Evolutionary conservation across 2,113 vertebrate species (phyloP).

Genomic region (Beaufortia kweichowensis): DNA sequence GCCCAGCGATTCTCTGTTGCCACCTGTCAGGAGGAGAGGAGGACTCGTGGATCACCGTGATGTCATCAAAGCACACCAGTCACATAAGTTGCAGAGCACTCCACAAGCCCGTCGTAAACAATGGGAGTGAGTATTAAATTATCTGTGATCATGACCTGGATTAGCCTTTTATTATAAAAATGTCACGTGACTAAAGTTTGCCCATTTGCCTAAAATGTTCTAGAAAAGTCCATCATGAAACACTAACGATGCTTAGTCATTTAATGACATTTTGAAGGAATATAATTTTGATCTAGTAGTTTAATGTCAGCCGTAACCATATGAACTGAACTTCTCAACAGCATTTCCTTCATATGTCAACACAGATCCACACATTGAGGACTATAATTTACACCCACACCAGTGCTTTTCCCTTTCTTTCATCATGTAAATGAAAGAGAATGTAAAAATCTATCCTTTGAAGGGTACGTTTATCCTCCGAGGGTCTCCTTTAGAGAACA

Average conservation of each 20-base stretch:
- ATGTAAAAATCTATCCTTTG: not conserved
- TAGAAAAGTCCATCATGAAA: constrained; percentile 20
- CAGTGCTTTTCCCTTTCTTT: not conserved
- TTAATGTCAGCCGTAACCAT: not conserved
- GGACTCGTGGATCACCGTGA: constrained; percentile 83
- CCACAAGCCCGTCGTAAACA: constrained; percentile 83
- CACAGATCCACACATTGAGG: not conserved
- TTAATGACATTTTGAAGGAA: constrained; percentile 3
- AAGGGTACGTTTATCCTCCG: not conserved
- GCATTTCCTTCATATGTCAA: constrained; percentile 3
- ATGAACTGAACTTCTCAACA: not conserved
- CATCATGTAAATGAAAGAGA: not conserved
- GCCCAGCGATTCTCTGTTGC: constrained; percentile 60
- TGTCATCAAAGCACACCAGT: constrained; percentile 84
- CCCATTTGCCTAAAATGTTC: not conserved
- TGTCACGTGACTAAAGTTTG: not conserved
- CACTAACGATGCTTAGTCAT: constrained; percentile 12
- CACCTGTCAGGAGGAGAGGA: constrained; percentile 74
- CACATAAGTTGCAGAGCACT: constrained; percentile 84
- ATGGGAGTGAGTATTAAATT: constrained; percentile 85
- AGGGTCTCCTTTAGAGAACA: not conserved
- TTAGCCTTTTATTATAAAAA: not conserved
- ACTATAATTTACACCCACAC: not conserved
- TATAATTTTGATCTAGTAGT: not conserved
- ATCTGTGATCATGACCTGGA: not conserved